Base-by-base conservation (phyloP, 2,888 invertebrate species). In the Embidobia sp. region DNA sequence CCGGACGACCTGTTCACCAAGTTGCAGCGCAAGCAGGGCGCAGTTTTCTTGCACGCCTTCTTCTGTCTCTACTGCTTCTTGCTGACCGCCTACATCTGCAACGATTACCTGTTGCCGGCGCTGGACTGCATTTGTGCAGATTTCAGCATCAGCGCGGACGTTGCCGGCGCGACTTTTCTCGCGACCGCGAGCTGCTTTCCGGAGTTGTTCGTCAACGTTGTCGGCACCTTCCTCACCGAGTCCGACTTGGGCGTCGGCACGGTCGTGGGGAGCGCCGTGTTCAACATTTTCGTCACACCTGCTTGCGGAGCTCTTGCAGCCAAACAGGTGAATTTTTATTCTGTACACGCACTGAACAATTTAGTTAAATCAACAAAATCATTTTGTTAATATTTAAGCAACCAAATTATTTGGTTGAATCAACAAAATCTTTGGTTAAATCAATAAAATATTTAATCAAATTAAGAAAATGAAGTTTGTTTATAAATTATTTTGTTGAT, bases 131-230 rank as follows among this genome's bases (percentile, higher is more conserved):
- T 98, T 79, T 97, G 97, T 85, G 93, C 94, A 79, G 94, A 95
- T 88, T 88, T 95, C 35, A 92, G 94, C 83, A 92, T 95, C 83
- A 93, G 95, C 15, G 89, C 94, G 91, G 97, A 99, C 90, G 96
- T 98, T 8, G 98, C 98, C 0, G 98, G 98, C 0, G 98, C 98
- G 1, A 98, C 98, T 0, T 98, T 99, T 84, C 97, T 98, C 96
- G 95, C 98, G 0, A 94, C 97, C 0, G 98, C 98, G 2, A 98
- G 98, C 0, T 97, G 97, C 10, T 95, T 96, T 79, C 98, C 98
- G 0, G 98, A 98, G 90, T 93, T 98, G 77, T 98, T 98, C 89
- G 96, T 97, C 35, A 97, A 96, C 85, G 92, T 97, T 29, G 95
- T 98, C 46, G 97, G 96, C 2, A 96, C 96, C 0, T 95, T 97